Percentiles rank a stretch among this genome's conserved stretches.
Evolutionary conservation across 1,140 invertebrate genomes (phyloP).

Genomic region (Vollenhovia emeryi): DNA sequence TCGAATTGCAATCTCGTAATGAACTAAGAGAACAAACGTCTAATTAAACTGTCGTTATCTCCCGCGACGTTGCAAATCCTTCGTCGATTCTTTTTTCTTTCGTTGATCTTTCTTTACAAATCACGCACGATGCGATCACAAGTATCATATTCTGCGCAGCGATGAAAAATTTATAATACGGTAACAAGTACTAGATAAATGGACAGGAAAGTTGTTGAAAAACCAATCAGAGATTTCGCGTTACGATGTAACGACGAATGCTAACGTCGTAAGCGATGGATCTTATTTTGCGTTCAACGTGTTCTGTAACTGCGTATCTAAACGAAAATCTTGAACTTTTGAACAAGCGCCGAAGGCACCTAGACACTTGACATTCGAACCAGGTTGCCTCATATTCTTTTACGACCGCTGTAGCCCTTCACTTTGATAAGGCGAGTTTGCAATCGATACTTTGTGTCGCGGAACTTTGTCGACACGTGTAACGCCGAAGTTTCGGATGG

Average conservation of each 20-base stretch:
- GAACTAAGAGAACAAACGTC: slow-evolving; percentile 3
- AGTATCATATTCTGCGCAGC: background rate
- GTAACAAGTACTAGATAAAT: background rate
- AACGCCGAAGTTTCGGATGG: background rate
- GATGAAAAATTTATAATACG: background rate
- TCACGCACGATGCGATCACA: background rate
- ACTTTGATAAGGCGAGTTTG: slow-evolving; percentile 69
- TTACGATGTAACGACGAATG: background rate
- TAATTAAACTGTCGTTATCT: background rate
- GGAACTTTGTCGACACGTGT: slow-evolving; percentile 57
- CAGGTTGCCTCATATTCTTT: slow-evolving; percentile 68
- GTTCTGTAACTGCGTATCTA: slow-evolving; percentile 1
- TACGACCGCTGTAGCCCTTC: slow-evolving; percentile 59
- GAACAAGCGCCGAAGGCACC: background rate
- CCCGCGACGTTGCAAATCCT: background rate
- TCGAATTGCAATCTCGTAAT: slow-evolving; percentile 14
- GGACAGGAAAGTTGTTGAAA: background rate
- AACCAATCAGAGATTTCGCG: background rate
- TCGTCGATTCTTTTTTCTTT: background rate
- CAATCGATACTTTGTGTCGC: slow-evolving; percentile 69
- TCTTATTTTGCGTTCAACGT: slow-evolving; percentile 42
- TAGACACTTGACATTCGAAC: slow-evolving; percentile 66
- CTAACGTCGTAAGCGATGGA: slow-evolving; percentile 20
- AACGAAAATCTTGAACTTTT: slow-evolving; percentile 59
- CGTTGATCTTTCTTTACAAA: background rate